Base-by-base conservation (phyloP, 2,797 vertebrate genomes). In the Psittacula derbiana region DNA sequence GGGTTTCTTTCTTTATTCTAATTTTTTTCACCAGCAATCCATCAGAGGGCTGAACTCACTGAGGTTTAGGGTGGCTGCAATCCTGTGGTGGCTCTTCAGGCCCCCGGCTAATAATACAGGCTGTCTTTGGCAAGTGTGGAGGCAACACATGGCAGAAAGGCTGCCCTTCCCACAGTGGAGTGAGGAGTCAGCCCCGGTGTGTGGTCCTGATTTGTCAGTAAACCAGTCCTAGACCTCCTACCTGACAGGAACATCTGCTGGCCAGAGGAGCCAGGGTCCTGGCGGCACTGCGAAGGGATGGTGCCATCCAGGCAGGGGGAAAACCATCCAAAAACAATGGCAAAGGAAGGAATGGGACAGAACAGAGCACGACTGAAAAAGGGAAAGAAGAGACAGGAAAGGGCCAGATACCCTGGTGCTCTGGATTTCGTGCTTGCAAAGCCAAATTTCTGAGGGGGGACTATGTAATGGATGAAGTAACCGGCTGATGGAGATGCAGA, bases 1-100 rank as follows among this genome's bases (percentile, higher is more conserved):
- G 61, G 57, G 13, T 31, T 47, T 58, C 57, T 36, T 36, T 36
- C 57, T 58, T 36, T 58, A 23, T 33, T 24, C 5, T 16, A 2
- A 6, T 9, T 50, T 31, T 66, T 60, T 67, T 38, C 25, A 44
- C 15, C 38, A 52, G 47, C 21, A n/a, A 27, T 4, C 12, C n/a
- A 47, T 40, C 44, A 0, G 3, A 80, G 61, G 1, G 1, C 13
- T 5, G 73, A 86, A 5, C 36, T 46, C 1, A 0, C 67, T 15
- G 74, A 36, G n/a, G 9, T 28, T 44, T 53, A 52, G 86, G 61
- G 86, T 53, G 88, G 72, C 49, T 24, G 2, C 67, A 4, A 23
- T 17, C 55, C 80, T 58, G 76, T 9, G 62, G 90, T 36, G 65
- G 41, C 43, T 84, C 11, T 2, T 8, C 58, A 43, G 74, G 58